Evolutionary conservation across 2,888 invertebrate species (phyloP).

Genomic region (Gordius sp.): DNA sequence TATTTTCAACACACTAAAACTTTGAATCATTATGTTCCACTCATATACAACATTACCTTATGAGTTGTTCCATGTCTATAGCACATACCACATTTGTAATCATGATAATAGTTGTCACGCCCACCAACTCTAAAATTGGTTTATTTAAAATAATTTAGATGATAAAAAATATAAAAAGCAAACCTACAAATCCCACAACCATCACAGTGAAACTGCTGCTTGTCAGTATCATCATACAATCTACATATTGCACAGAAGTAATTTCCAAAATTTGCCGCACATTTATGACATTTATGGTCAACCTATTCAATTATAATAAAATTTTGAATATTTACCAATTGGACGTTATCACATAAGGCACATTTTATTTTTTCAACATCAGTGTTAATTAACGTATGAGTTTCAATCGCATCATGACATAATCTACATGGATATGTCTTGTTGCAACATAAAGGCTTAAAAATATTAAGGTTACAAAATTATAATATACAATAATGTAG

Average conservation of each 20-base stretch:
- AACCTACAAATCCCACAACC: slow-evolving; percentile 27
- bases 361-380: neutral
- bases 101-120: too few species aligned
- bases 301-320: neutral
- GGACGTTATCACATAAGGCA: neutral
- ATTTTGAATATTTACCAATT: neutral
- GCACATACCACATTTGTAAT: too few species aligned
- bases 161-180: too few species aligned
- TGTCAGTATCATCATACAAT: slow-evolving; percentile 26
- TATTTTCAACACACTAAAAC: too few species aligned
- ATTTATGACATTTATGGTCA: neutral
- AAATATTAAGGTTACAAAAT: too few species aligned
- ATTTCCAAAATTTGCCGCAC: slow-evolving; percentile 15
- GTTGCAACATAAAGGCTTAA: neutral
- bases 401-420: neutral
- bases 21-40: too few species aligned
- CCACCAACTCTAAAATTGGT: too few species aligned
- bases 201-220: slow-evolving; percentile 27
- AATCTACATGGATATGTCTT: slow-evolving; percentile 1
- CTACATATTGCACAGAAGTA: slow-evolving; percentile 26
- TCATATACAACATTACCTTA: too few species aligned
- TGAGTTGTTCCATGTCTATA: too few species aligned
- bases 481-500: too few species aligned
- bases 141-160: too few species aligned
- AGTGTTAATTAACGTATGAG: neutral